Base-by-base conservation (phyloP, 2,888 invertebrate species). In the Slavum lentiscoides region DNA sequence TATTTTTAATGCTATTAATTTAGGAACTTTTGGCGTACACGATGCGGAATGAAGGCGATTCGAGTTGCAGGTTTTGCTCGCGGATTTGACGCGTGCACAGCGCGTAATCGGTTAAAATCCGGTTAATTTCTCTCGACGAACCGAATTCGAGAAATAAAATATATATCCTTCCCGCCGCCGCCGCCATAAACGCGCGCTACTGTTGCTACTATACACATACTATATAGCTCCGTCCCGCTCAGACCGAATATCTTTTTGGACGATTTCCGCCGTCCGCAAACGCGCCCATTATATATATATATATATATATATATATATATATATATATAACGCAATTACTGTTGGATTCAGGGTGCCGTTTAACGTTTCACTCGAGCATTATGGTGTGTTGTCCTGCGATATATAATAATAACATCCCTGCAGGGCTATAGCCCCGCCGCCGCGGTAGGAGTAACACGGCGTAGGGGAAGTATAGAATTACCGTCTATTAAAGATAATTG, bases 401-500 rank as follows among this genome's bases (percentile, higher is more conserved):
- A 80, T 66, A 13, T 1, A 43, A 80, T 70, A 80, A 80, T 70
- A 70, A 80, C 80, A 66, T 80, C 80, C 80, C 80, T 43, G 80
- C 80, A 43, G 80, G 58, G 30, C 30, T 30, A n/a, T n/a, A 30
- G 4, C 70, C 62, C 53, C 19, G 58, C 72, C 39, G n/a, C 53
- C 43, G n/a, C 23, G 23, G 53, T 13, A 21, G 49, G 61, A 1
- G 55, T 30, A 30, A 9, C 55, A 39, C 19, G 61, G 61, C 9
- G 69, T 30, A 64, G 80, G 80, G 58, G 70, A 80, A 80, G 80
- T 80, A 80, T 80, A 72, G 80, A 80, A 80, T 80, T 80, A 80
- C 80, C 80, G 80, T 80, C 80, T 80, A 80, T 80, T 80, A 80
- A 80, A 72, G 80, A 80, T 80, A 80, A 80, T 80, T 80, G 80